Evolutionary conservation across 1,140 invertebrate species (phyloP), one percentile per base, ranked within the genome.

Genomic region (Cepaea nemoralis): DNA sequence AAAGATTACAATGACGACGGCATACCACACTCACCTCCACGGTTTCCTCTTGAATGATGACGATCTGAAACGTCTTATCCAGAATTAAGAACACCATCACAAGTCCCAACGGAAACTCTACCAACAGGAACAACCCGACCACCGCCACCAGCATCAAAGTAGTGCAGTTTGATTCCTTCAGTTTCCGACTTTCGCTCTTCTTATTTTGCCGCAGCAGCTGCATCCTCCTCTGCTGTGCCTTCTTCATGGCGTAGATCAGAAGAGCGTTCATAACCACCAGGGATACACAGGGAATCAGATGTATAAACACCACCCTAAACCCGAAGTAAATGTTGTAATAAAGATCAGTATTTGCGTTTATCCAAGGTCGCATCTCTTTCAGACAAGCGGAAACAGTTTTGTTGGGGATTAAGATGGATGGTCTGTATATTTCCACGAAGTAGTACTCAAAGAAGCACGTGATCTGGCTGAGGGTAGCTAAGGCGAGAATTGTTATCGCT

Each of bases 131-230:
- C 0, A 97, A 95, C 0, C 96, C 95, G 0, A 98, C 97, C 0
- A 98, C 96, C 5, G 97, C 96, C n/a, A 98, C 97, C 3, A 98
- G 92, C 97, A 98, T 98, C 10, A 98, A 90, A 0, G 96, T 98
- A 1, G 97, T 98, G 88, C 96, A 97, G 88, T 98, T 98, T 8
- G 95, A 95, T 88, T 97, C 97, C 75, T 90, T 93, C 71, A 96
- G 92, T 86, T 95, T 95, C 90, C 94, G 95, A 90, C 94, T 96
- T 91, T 96, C 96, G 83, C 93, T 95, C 88, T 95, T 96, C 80
- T 95, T 93, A 89, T 96, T 96, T 88, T 97, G 96, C 79, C 95
- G 95, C 87, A 97, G 94, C 16, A 97, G 93, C 88, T 95, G 94
- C 86, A 95, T 94, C 27, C 96, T 83, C 22, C 96, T 94, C 59